Base-by-base conservation (phyloP, 2,888 invertebrate genomes). In the Ashinkailepas kermadecensis region DNA sequence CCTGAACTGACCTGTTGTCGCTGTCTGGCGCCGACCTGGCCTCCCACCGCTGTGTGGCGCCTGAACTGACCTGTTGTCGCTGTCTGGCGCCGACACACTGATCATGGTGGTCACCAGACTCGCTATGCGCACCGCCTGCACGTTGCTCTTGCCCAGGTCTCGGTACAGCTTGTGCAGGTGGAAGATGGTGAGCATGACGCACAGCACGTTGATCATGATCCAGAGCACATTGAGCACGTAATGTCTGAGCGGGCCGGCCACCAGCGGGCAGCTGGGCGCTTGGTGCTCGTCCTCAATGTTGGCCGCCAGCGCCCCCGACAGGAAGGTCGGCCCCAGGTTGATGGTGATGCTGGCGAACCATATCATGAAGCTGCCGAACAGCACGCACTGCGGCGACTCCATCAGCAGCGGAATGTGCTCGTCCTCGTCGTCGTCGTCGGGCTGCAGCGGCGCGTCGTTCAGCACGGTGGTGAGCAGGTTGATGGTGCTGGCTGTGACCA, bases 311-410 rank as follows among this genome's bases (percentile, higher is more conserved):
- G 94, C 94, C 81, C 94, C 94, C 86, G 92, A 93, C 86, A 95
- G 89, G 88, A 95, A 94, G 64, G 94, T 94, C 59, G 95, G 95
- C 57, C 95, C 95, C 85, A 96, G 91, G 89, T 96, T 95, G 87
- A 95, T 94, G 81, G 95, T 94, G 87, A 95, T 93, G 83, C 94
- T 94, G 81, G 95, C 94, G 89, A 96, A 95, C 95, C 95, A 96
- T 87, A 95, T 95, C 92, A 95, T 95, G 88, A 94, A 94, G 81
- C 95, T 92, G 84, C 95, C 95, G 88, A 96, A 96, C 80, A 95
- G 90, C 83, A 95, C 94, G 88, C 96, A 96, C 90, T 94, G 93
- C 6, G 94, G 94, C 83, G 93, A 94, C 88, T 94, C 94, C 93
- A 94, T 93, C 84, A 94, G 90, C 85, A 94, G 89, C 12, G 93